These are phyloP conservation scores for Drosophila ezoana DNA, from an alignment of 2,888 invertebrate genomes.

Conservation along the genomic window DNA sequence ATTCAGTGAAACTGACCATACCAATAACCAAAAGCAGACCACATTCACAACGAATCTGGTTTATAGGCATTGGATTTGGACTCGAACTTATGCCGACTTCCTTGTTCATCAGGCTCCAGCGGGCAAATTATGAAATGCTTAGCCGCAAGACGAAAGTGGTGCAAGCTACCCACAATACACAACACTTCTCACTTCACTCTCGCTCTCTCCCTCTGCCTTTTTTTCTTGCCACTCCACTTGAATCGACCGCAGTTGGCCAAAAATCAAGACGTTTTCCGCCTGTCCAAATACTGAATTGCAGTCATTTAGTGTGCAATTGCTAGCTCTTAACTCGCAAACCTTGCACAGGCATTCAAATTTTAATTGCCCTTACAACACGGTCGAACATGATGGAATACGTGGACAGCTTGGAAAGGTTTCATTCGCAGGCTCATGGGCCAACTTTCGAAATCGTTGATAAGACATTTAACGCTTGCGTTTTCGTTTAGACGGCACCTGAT, in stretches of 20 bases:
- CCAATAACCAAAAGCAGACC: constrained; percentile 61
- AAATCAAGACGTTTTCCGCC: constrained; percentile 69
- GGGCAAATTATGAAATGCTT: constrained; percentile 67
- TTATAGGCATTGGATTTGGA: constrained; percentile 53
- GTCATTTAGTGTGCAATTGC: constrained; percentile 50
- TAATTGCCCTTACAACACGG: constrained; percentile 52
- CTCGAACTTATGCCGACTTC: constrained; percentile 52
- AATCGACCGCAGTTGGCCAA: constrained; percentile 16
- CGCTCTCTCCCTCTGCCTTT: too few relatives aligned
- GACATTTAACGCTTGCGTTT: neutral
- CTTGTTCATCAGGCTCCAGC: constrained; percentile 49
- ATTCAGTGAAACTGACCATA: constrained; percentile 64
- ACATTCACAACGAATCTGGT: constrained; percentile 60
- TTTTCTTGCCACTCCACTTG: constrained; percentile 1
- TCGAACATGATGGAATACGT: neutral
- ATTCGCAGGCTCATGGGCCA: constrained; percentile 29
- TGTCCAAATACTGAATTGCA: constrained; percentile 65
- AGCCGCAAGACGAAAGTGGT: constrained; percentile 51
- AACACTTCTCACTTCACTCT: neutral
- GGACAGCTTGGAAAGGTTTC: constrained; percentile 19
- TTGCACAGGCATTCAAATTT: constrained; percentile 37
- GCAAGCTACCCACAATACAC: constrained; percentile 22
- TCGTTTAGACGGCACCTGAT: constrained; percentile 30
- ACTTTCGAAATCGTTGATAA: constrained; percentile 47
- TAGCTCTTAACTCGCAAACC: constrained; percentile 16